Conservation (phyloP, 2,797 vertebrate species). For the Corythornis leucogaster region DNA sequence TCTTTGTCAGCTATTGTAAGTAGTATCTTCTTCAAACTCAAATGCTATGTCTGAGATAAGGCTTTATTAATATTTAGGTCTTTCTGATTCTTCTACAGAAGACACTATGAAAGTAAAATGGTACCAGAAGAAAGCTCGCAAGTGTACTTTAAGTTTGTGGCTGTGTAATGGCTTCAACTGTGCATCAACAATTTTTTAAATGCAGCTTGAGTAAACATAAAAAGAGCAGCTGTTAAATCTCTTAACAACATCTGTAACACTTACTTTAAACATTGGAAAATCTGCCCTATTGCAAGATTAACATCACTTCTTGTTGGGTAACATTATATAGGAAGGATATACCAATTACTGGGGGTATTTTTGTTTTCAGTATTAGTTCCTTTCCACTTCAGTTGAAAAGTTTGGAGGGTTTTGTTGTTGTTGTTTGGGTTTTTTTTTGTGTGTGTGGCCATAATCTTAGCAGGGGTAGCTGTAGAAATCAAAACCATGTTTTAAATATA, state of each 20-base stretch:
- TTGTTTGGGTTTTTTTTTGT: not conserved
- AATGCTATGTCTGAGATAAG: not conserved
- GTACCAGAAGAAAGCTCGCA: constrained; percentile 35
- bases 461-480: not conserved
- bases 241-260: constrained; percentile 67
- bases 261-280: constrained; percentile 62
- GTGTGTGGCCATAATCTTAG: not conserved
- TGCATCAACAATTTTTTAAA: constrained; percentile 56
- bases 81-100: constrained; percentile 6
- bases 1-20: not conserved
- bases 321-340: not conserved
- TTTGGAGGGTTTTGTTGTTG: not conserved
- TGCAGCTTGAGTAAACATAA: constrained; percentile 47
- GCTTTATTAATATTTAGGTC: not conserved
- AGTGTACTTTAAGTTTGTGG: constrained; percentile 5
- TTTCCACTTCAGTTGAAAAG: not conserved
- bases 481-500: constrained; percentile 32
- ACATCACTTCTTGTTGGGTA: constrained; percentile 1
- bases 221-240: constrained; percentile 70
- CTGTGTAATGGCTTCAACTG: not conserved
- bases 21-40: not conserved
- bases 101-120: not conserved
- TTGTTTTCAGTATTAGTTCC: not conserved
- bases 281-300: constrained; percentile 40
- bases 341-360: not conserved